A percentile compares a stretch with the other conserved stretches of the same genome.
Evolutionary conservation across 1,140 invertebrate genomes (phyloP).

Genomic region (Neuroterus valhalla): DNA sequence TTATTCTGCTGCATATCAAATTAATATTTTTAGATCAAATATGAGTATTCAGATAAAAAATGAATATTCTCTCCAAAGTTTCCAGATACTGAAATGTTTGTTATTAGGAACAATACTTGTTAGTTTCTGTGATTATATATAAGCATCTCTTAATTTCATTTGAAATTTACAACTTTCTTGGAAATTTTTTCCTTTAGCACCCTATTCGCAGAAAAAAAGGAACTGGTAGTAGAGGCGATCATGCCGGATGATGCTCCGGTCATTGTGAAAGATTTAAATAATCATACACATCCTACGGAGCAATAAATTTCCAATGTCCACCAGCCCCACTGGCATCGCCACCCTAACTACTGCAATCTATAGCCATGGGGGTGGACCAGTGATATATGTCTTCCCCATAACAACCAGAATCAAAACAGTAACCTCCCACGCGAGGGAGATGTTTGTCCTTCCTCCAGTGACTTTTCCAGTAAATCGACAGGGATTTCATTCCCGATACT

Average conservation of each 20-base stretch:
- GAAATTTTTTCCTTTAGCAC: neutral
- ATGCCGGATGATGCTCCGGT: slow-evolving; percentile 36
- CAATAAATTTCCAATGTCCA: slow-evolving; percentile 40
- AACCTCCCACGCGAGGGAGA: slow-evolving; percentile 43
- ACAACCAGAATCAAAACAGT: slow-evolving; percentile 68
- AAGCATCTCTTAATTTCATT: too few relatives aligned
- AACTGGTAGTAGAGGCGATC: slow-evolving; percentile 18
- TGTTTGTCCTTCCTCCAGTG: slow-evolving; percentile 53
- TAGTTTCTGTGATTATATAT: too few relatives aligned
- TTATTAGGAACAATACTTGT: too few relatives aligned
- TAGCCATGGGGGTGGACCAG: slow-evolving; percentile 61
- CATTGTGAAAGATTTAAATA: slow-evolving; percentile 58
- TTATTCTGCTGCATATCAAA: too few relatives aligned
- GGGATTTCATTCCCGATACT: neutral
- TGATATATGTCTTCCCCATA: slow-evolving; percentile 70
- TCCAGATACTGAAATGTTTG: too few relatives aligned
- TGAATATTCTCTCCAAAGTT: too few relatives aligned
- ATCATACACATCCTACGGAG: slow-evolving; percentile 1
- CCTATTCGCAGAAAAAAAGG: slow-evolving; percentile 10
- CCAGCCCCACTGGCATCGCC: slow-evolving; percentile 46
- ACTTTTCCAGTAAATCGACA: slow-evolving; percentile 43
- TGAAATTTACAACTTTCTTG: neutral
- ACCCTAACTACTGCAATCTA: slow-evolving; percentile 61
- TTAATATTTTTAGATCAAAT: too few relatives aligned
- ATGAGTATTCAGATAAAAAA: too few relatives aligned